Conservation (phyloP, 2,113 vertebrate genomes). For the Oenanthe oenanthe region DNA sequence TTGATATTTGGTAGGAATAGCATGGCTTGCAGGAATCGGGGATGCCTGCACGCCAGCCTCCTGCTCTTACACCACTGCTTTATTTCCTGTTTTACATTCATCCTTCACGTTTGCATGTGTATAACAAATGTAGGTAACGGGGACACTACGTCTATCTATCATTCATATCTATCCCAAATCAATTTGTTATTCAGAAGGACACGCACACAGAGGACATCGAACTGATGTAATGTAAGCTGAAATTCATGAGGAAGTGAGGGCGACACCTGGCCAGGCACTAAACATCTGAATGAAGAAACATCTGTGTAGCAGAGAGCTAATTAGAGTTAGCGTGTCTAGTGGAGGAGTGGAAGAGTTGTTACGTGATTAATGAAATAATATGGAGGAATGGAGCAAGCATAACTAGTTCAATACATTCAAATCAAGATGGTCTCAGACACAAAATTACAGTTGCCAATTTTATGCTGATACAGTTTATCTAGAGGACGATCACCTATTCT, state of each 20-base stretch:
- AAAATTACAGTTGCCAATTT: slow-evolving; percentile 39
- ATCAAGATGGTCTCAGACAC: slow-evolving; percentile 32
- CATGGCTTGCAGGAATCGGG: background rate
- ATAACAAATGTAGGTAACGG: background rate
- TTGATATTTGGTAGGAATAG: background rate
- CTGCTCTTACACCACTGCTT: background rate
- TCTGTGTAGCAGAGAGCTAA: slow-evolving; percentile 19
- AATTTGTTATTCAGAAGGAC: slow-evolving; percentile 10
- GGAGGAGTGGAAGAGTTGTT: slow-evolving; percentile 31
- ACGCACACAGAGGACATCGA: background rate
- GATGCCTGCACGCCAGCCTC: background rate
- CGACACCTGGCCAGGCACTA: slow-evolving; percentile 3
- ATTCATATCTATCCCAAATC: background rate
- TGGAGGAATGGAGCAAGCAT: background rate
- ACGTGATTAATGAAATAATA: slow-evolving; percentile 60
- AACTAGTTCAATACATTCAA: slow-evolving; percentile 49
- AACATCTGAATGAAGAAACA: slow-evolving; percentile 44
- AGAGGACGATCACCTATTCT: slow-evolving; percentile 21
- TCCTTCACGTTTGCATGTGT: background rate
- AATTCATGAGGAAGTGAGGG: slow-evolving; percentile 23
- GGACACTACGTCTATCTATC: background rate
- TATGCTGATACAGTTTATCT: slow-evolving; percentile 32
- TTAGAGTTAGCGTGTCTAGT: slow-evolving; percentile 1
- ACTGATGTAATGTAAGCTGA: background rate
- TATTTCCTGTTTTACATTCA: background rate